Conservation (phyloP, 2,113 vertebrate genomes). For the Rhinoptilus africanus region DNA sequence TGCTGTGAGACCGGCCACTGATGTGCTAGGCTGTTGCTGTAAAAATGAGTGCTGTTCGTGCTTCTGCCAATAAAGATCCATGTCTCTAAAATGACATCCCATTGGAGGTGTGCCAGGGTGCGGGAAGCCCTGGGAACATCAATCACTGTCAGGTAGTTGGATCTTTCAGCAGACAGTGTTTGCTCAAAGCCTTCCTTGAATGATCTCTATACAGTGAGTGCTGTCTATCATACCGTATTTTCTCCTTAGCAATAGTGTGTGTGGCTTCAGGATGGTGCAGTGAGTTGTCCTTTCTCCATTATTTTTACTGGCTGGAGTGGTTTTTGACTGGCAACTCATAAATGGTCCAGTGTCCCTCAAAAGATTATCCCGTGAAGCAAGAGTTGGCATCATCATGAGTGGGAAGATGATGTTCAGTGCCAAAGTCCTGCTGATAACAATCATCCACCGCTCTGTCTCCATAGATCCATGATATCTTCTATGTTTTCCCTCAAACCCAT, state of each 20-base stretch:
- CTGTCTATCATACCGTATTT: not conserved
- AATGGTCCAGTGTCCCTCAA: not conserved
- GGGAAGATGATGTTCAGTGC: not conserved
- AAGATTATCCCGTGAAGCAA: not conserved
- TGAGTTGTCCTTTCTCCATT: not conserved
- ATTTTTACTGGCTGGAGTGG: not conserved
- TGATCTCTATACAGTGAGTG: not conserved
- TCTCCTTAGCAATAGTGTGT: not conserved
- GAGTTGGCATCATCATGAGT: not conserved
- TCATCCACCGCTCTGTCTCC: not conserved
- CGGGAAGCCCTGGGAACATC: not conserved
- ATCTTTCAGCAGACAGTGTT: not conserved
- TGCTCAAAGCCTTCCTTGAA: not conserved
- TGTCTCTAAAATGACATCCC: not conserved
- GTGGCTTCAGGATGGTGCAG: not conserved
- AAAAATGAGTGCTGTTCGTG: not conserved
- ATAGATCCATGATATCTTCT: conserved; percentile 83
- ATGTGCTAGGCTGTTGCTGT: not conserved
- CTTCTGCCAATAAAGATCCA: not conserved
- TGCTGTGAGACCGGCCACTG: not conserved
- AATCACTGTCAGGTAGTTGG: not conserved
- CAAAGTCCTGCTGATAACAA: not conserved
- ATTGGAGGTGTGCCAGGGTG: not conserved
- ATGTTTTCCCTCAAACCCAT: conserved; percentile 78
- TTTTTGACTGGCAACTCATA: not conserved